Evolutionary conservation across 2,888 invertebrate species (phyloP), one percentile per base, ranked within the genome.

Genomic region (Bhutanitis thaidina): DNA sequence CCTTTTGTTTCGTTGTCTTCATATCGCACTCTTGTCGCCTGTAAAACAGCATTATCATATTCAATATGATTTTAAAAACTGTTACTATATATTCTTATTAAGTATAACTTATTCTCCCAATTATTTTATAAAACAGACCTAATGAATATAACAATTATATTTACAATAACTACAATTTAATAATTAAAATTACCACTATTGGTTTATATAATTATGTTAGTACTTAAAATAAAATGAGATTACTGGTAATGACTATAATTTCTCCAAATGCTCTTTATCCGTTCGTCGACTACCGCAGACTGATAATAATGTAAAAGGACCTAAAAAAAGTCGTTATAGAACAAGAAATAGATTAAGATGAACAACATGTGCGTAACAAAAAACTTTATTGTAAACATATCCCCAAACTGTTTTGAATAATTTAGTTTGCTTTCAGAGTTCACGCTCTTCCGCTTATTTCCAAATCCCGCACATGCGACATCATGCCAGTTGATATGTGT

Each of bases 1-100:
- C 75, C 77, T 69, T 76, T 78, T 78, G 79, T 73, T 74, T 62
- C 54, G 59, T 58, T 63, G 61, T 61, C 65, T 70, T 67, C 67
- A 65, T 70, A 69, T 64, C 65, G 65, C 60, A 64, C 59, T 62
- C 62, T 65, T 73, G 78, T 74, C 78, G 74, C 69, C 60, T 55
- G 52, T 64, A 51, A 50, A 51, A 46, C 35, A 25, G 27, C 38
- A 47, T 52, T 43, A 52, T 52, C 43, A 47, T 52, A 52, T 52
- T 52, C 52, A 52, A 37, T 47, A 47, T 52, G 47, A 52, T 43
- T 52, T 43, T 29, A 27, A 52, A 34, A 47, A 8, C 10, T 27
- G n/a, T 36, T 29, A 20, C 12, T 14, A 13, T 46, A 10, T 12
- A 12, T 7, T 34, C 13, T 12, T 27, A 7, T 27, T 27, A 27